Conservation (phyloP, 2,113 vertebrate genomes). For the Epinephelus cyanopodus region DNA sequence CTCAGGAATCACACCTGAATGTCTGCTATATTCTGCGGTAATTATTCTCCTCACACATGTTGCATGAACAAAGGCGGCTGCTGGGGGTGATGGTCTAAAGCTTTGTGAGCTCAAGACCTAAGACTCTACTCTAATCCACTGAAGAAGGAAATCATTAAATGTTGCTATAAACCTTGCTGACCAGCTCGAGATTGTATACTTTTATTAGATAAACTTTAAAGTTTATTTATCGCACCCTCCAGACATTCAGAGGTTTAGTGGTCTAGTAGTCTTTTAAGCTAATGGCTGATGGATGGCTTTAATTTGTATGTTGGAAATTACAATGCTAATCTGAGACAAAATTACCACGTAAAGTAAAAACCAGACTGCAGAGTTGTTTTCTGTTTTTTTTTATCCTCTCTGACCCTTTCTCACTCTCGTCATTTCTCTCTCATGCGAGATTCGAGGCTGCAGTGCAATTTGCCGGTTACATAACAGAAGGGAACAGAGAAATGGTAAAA, state of each 20-base stretch:
- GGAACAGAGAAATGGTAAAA: slow-evolving; percentile 61
- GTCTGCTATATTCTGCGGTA: neutral
- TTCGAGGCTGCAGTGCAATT: slow-evolving; percentile 56
- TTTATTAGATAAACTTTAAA: slow-evolving; percentile 43
- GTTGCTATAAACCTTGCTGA: slow-evolving; percentile 19
- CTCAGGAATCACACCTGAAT: slow-evolving; percentile 35
- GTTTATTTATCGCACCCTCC: slow-evolving; percentile 40
- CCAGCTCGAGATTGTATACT: neutral
- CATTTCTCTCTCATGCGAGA: slow-evolving; percentile 42
- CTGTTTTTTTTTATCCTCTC: neutral
- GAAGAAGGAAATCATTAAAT: slow-evolving; percentile 6
- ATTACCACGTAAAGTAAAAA: slow-evolving; percentile 57
- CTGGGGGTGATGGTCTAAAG: neutral
- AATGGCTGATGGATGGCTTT: slow-evolving; percentile 62
- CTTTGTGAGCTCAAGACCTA: slow-evolving; percentile 18
- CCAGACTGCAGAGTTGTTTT: slow-evolving; percentile 6
- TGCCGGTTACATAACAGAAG: slow-evolving; percentile 58
- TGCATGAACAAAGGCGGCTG: neutral
- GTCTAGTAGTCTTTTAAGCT: slow-evolving; percentile 43
- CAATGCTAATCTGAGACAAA: slow-evolving; percentile 68
- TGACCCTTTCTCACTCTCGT: slow-evolving; percentile 21
- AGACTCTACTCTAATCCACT: neutral
- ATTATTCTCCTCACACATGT: slow-evolving; percentile 14
- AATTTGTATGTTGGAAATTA: slow-evolving; percentile 61
- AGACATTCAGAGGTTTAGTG: slow-evolving; percentile 48